Conservation (phyloP, 2,113 vertebrate species). For the Colinus virginianus region DNA sequence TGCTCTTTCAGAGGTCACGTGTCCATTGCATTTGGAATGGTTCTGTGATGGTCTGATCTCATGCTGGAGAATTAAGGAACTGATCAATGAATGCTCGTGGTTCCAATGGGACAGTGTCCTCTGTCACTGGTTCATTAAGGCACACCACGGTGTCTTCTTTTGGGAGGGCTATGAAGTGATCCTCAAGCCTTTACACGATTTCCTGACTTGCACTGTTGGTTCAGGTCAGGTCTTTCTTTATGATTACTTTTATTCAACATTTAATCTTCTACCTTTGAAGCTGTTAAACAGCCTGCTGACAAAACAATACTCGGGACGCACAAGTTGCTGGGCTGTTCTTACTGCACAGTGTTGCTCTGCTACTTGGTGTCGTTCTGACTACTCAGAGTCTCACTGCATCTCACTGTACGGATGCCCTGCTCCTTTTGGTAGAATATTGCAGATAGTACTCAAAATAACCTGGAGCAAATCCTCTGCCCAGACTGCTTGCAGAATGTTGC, state of each 20-base stretch:
- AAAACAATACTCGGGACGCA: not conserved
- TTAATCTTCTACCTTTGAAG: conserved; percentile 18
- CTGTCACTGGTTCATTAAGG: not conserved
- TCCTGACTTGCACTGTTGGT: conserved; percentile 6
- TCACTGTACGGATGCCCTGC: not conserved
- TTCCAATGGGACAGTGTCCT: not conserved
- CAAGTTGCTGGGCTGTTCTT: not conserved
- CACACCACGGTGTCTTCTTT: not conserved
- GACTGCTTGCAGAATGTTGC: not conserved
- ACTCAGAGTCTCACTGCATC: not conserved
- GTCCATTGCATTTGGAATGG: not conserved
- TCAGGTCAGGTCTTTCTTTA: not conserved
- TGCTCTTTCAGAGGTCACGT: not conserved
- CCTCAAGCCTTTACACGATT: not conserved
- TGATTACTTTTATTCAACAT: not conserved
- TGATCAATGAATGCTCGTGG: not conserved
- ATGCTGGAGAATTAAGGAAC: not conserved
- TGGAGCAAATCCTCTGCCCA: not conserved
- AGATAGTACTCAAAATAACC: not conserved
- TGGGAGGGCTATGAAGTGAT: not conserved
- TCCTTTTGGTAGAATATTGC: not conserved
- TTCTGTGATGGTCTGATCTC: not conserved
- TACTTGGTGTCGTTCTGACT: not conserved
- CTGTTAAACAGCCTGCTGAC: not conserved
- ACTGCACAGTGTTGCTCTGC: not conserved